phyloP scores from a whole-genome alignment of 2,113 vertebrate genomes.

The Maccullochella peelii region DNA sequence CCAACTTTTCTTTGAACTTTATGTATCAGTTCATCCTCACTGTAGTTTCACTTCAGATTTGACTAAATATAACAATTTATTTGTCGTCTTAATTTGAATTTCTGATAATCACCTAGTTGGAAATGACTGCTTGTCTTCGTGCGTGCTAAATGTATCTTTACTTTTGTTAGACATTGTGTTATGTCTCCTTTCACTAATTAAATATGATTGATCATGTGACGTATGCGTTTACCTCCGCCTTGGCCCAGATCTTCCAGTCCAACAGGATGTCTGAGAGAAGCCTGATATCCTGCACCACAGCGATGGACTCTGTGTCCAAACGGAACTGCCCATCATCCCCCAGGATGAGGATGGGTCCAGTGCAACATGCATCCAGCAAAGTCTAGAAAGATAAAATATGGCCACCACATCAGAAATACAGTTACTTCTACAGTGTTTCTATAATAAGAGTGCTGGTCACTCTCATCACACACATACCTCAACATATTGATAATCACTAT shows the following conservation, averaged over 20 bases:
- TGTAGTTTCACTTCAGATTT: conserved; percentile 1
- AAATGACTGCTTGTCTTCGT: neutral
- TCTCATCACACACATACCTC: conserved; percentile 19
- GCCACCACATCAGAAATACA: conserved; percentile 23
- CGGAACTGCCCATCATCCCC: conserved; percentile 88
- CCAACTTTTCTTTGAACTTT: neutral
- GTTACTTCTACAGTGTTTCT: neutral
- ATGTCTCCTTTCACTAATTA: neutral
- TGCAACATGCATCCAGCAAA: conserved; percentile 94
- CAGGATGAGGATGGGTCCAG: conserved; percentile 86
- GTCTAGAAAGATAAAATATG: conserved; percentile 80
- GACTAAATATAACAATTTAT: neutral
- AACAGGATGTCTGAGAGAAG: conserved; percentile 92
- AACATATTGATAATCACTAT: conserved; percentile 33
- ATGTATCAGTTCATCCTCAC: neutral
- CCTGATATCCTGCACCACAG: conserved; percentile 92
- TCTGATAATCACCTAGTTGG: neutral
- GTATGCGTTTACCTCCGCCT: conserved; percentile 76
- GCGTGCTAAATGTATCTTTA: neutral
- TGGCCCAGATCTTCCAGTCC: conserved; percentile 99
- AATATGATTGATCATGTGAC: neutral
- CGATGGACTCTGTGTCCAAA: conserved; percentile 87
- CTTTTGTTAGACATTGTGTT: neutral
- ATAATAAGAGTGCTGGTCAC: neutral
- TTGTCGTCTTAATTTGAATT: neutral